Evolutionary conservation across 2,113 vertebrate species (phyloP).

Genomic region (Peucedramus taeniatus): DNA sequence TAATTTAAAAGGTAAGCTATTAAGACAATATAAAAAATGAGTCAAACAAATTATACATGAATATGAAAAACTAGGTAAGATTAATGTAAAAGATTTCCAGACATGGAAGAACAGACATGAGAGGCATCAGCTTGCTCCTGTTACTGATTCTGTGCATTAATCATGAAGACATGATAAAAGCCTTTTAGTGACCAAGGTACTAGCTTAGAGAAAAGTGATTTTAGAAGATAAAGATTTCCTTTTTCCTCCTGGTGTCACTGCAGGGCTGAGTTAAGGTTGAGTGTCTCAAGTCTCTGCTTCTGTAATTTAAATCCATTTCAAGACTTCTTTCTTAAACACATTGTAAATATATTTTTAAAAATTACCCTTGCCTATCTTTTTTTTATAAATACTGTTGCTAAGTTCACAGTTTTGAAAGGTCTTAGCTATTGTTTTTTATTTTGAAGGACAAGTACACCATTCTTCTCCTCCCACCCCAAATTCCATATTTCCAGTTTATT

Average conservation of each 20-base stretch:
- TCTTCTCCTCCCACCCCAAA: not conserved
- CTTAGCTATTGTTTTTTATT: not conserved
- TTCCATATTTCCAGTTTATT: not conserved
- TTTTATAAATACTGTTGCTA: not conserved
- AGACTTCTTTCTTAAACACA: not conserved
- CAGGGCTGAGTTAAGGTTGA: not conserved
- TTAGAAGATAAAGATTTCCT: not conserved
- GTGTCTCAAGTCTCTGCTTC: not conserved
- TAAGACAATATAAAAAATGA: not conserved
- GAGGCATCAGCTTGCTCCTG: not conserved
- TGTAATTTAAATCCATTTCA: not conserved
- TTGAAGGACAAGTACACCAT: not conserved
- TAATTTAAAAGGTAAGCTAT: not conserved
- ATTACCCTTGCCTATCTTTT: not conserved
- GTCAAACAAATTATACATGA: not conserved
- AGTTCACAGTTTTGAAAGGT: not conserved
- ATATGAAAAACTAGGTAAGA: not conserved
- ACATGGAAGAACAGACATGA: not conserved
- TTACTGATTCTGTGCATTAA: not conserved
- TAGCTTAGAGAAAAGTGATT: not conserved
- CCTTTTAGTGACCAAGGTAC: not conserved
- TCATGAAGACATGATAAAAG: not conserved
- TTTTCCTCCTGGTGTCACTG: constrained; percentile 31
- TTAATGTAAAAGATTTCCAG: not conserved
- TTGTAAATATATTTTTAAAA: not conserved